A percentile compares a stretch with the other conserved stretches of the same genome.
phyloP scores from a whole-genome alignment of 2,797 vertebrate species.

The Hemitrygon akajei region DNA sequence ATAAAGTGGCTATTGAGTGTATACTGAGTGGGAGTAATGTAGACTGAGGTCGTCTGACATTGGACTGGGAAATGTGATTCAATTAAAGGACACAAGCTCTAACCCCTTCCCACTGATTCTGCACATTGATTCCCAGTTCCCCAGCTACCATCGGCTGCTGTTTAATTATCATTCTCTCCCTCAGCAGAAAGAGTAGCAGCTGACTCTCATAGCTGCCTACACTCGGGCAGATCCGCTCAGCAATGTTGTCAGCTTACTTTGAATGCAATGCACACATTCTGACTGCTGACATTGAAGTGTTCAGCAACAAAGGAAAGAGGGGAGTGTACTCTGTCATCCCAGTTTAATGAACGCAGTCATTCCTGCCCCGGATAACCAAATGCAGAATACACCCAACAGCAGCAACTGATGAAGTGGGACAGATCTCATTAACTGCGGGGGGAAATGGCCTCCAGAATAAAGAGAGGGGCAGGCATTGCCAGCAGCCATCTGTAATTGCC shows the following conservation, averaged over 20 bases:
- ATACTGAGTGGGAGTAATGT: neutral
- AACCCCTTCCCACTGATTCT: neutral
- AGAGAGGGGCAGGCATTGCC: neutral
- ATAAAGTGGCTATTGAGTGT: neutral
- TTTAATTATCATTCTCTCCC: neutral
- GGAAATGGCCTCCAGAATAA: neutral
- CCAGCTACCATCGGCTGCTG: neutral
- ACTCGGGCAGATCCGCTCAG: neutral
- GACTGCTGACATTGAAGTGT: neutral
- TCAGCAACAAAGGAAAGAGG: neutral
- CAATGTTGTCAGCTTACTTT: neutral
- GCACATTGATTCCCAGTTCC: neutral
- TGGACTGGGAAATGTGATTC: neutral
- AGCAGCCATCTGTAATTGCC: conserved; percentile 21
- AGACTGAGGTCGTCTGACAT: neutral
- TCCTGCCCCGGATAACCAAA: neutral
- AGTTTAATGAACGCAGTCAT: conserved; percentile 26
- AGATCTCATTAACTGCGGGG: conserved; percentile 32
- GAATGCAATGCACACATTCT: conserved; percentile 22
- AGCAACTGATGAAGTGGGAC: conserved; percentile 19
- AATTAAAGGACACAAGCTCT: neutral
- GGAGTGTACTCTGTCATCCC: neutral
- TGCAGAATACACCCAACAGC: neutral
- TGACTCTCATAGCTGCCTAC: neutral
- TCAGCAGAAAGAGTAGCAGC: neutral